Evolutionary conservation across 2,797 vertebrate species (phyloP), one percentile per base, ranked within the genome.

Genomic region (Pipistrellus pygmaeus): DNA sequence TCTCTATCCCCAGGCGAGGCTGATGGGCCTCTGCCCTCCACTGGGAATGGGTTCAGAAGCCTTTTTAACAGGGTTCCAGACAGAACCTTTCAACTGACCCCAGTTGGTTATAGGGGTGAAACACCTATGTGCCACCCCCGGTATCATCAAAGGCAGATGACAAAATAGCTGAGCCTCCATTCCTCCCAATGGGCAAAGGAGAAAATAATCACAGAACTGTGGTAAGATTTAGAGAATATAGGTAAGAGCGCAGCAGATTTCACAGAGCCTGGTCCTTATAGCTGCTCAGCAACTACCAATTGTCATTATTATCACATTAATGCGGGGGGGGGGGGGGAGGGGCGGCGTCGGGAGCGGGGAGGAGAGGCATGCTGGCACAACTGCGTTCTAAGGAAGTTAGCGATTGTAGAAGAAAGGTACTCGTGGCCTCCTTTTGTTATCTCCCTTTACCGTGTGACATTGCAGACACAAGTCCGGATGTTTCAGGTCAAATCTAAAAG

Each of bases 381-480:
- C 32, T 20, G 30, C 48, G 21, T 53, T n/a, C 27, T 23, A 41
- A 68, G 35, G 60, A 38, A 62, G 17, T 3, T 66, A 64, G 82
- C 5, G 57, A 23, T 46, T 48, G 23, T 38, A 41, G 53, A 68
- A 82, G 48, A 73, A 91, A 75, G 32, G 8, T 17, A 6, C 18
- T 35, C n/a, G 35, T 60, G 57, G 21, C 8, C 5, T 78, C 25
- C 4, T 23, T 75, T 87, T 93, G 48, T 41, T 85, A 6, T 13
- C 25, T 81, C 46, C 62, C 57, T 90, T 46, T 46, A 9, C 77
- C 81, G 69, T 69, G 83, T 81, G 88, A 95, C 23, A 53, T 18
- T 81, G 32, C 25, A 60, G 89, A 73, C 3, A 5, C 30, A 35
- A 57, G 10, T 9, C 41, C 62, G 21, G 5, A 30, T n/a, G 30